A percentile compares a stretch with the other conserved stretches of the same genome.
Conservation (phyloP, 1,140 invertebrate species). For the Mizuhopecten yessoensis region DNA sequence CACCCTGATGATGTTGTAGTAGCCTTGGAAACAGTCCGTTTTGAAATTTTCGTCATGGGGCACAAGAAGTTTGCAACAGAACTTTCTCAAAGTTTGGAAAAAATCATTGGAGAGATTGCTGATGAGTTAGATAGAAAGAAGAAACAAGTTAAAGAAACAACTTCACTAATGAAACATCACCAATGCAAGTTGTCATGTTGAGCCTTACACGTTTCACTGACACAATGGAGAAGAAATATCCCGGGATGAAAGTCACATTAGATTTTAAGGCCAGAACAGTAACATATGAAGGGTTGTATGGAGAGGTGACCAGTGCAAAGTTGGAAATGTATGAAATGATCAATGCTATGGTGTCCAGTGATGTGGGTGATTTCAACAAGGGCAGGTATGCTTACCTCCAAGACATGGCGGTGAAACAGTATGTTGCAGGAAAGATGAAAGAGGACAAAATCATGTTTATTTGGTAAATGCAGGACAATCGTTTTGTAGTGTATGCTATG, state of each 20-base stretch:
- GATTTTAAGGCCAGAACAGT: slow-evolving; percentile 54
- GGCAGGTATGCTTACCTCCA: slow-evolving; percentile 48
- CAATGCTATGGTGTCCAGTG: slow-evolving; percentile 8
- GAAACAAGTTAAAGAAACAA: slow-evolving; percentile 36
- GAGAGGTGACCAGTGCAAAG: slow-evolving; percentile 58
- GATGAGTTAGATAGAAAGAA: slow-evolving; percentile 47
- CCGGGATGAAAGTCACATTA: slow-evolving; percentile 55
- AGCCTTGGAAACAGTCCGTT: not conserved
- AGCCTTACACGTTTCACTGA: slow-evolving; percentile 52
- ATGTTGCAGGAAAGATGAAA: slow-evolving; percentile 57
- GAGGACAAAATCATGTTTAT: slow-evolving; percentile 53
- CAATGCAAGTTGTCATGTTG: slow-evolving; percentile 60
- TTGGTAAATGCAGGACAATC: slow-evolving; percentile 56
- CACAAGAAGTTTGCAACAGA: not conserved
- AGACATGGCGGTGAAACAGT: slow-evolving; percentile 43
- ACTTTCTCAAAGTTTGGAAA: slow-evolving; percentile 42
- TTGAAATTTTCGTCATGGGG: slow-evolving; percentile 46
- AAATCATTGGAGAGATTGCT: slow-evolving; percentile 42
- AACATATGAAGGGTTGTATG: slow-evolving; percentile 60
- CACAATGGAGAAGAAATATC: slow-evolving; percentile 57
- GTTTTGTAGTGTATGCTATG: slow-evolving; percentile 56
- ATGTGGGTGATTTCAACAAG: slow-evolving; percentile 45
- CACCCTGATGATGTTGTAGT: slow-evolving; percentile 44
- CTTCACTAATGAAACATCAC: slow-evolving; percentile 12
- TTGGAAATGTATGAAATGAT: slow-evolving; percentile 60